A percentile compares a stretch with the other conserved stretches of the same genome.
phyloP scores from a whole-genome alignment of 2,888 invertebrate species.

The Drosophila acutilabella region DNA sequence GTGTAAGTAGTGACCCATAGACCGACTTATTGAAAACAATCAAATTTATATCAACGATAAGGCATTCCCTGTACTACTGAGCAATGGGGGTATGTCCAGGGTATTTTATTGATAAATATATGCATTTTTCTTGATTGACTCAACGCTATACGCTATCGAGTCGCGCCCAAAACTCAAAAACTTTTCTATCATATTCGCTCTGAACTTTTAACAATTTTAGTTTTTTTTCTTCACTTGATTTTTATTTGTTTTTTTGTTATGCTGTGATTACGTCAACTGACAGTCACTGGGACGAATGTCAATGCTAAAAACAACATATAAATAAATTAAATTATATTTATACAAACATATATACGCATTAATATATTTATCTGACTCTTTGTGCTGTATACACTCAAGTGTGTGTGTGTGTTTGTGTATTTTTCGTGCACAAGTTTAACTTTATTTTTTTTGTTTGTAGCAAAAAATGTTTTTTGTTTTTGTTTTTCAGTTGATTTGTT shows the following conservation, averaged over 20 bases:
- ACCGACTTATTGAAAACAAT: not conserved
- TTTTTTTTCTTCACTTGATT: slow-evolving; percentile 22
- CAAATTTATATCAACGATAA: not conserved
- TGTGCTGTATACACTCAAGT: not conserved
- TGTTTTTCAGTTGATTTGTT: slow-evolving; percentile 35
- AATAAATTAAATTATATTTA: slow-evolving; percentile 35
- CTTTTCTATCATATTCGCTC: slow-evolving; percentile 48
- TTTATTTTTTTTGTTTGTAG: slow-evolving; percentile 23
- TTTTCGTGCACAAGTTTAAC: slow-evolving; percentile 5
- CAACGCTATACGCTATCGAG: slow-evolving; percentile 38
- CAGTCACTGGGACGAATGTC: slow-evolving; percentile 50
- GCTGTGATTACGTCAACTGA: slow-evolving; percentile 73
- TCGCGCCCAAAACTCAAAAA: slow-evolving; percentile 28
- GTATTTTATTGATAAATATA: not conserved
- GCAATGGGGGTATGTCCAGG: not conserved
- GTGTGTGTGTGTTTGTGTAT: not conserved
- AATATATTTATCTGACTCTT: not conserved
- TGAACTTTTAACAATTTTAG: slow-evolving; percentile 24
- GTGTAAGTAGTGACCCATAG: not conserved
- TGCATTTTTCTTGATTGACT: slow-evolving; percentile 47
- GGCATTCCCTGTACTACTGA: not conserved
- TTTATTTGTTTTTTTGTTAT: slow-evolving; percentile 46
- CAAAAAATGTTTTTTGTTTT: slow-evolving; percentile 6
- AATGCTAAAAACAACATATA: slow-evolving; percentile 45
- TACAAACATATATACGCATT: not conserved